phyloP scores from a whole-genome alignment of 1,140 invertebrate genomes.

The Sycophaga agraensis region DNA sequence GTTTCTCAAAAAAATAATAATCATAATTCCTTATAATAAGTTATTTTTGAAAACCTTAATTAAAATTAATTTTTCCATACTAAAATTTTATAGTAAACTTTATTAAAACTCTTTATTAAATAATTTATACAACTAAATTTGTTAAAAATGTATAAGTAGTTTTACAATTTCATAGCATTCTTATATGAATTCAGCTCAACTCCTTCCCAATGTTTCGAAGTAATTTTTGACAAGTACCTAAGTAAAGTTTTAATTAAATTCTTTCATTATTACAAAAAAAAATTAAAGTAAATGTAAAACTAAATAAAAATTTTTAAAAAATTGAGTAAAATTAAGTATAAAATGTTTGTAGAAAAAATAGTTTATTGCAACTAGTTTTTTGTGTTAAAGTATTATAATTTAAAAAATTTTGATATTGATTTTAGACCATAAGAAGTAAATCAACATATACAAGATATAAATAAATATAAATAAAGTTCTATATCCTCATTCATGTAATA shows the following conservation, averaged over 20 bases:
- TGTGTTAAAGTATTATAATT: no score
- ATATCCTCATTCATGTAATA: no score
- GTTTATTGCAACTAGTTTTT: no score
- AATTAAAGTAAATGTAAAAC: no score
- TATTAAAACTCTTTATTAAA: not conserved
- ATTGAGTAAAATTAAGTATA: constrained; percentile 22
- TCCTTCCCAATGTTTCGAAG: constrained; percentile 59
- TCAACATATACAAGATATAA: no score
- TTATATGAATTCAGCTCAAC: constrained; percentile 48
- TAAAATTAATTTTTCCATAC: no score
- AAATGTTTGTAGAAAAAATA: not conserved
- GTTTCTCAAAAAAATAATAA: not conserved
- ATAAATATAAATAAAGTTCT: no score
- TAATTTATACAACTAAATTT: no score
- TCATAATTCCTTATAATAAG: not conserved
- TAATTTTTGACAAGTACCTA: constrained; percentile 51
- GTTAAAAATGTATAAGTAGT: not conserved
- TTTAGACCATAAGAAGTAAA: no score
- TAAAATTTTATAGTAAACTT: not conserved
- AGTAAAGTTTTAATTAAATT: constrained; percentile 29
- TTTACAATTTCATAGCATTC: constrained; percentile 31
- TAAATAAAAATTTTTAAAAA: constrained; percentile 21
- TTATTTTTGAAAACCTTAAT: no score
- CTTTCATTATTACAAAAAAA: no score
- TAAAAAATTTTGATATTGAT: no score